Evolutionary conservation across 2,113 vertebrate genomes (phyloP), one percentile per base, ranked within the genome.

Genomic region (Oreochromis spilurus): DNA sequence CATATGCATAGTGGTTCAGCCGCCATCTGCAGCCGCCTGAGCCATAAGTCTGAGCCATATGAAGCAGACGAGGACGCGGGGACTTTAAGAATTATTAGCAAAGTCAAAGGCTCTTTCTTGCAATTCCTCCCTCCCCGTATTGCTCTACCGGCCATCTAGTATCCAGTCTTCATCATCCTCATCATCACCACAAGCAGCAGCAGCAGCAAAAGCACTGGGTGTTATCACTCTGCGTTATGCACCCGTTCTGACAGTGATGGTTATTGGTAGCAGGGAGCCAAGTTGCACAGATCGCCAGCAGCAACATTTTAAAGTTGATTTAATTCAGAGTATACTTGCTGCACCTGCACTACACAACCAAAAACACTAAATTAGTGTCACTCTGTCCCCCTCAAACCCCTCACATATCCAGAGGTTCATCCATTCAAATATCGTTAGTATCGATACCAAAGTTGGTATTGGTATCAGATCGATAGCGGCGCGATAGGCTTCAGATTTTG

Each of bases 1-100:
- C 86, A 50, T 89, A 90, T 90, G 90, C 87, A 89, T 91, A 92
- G 57, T 21, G 52, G 90, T 50, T 60, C 84, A 70, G 87, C 55
- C 81, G 67, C 90, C 90, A 91, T 88, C 88, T 90, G 90, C 90
- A 87, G 91, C 14, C 29, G 83, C 60, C 29, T 60, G 48, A 88
- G 48, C 89, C 88, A 86, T 62, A 77, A 87, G 85, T 85, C 17
- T 82, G 90, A 90, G 85, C 80, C 89, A 90, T 84, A 67, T 29
- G 79, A 88, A 88, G 84, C 91, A 86, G 87, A 87, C 87, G 91
- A 89, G 60, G 17, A 70, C 60, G 52, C 7, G 12, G 81, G 4
- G 54, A 90, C 88, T 89, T 89, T 62, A 60, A 75, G 87, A 91
- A 87, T 89, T 67, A 90, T 89, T 55, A 85, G 60, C 81, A 79